These are phyloP conservation scores for Ochropleura plecta DNA, from an alignment of 2,888 invertebrate genomes.

Conservation along the genomic window DNA sequence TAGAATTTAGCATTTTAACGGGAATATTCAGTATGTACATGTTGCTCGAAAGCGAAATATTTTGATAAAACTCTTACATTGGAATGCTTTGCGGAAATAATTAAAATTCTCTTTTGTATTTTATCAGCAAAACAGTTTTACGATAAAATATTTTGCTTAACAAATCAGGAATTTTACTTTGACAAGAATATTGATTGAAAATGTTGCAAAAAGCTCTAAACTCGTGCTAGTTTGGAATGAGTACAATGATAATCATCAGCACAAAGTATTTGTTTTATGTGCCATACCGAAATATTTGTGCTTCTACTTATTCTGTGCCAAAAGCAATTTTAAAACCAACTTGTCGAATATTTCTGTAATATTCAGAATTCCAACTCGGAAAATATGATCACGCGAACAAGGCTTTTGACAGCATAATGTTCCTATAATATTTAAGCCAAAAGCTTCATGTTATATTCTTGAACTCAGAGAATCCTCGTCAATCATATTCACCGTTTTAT, in stretches of 20 bases:
- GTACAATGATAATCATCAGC: background rate
- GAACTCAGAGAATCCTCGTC: constrained; percentile 37
- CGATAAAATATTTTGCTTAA: constrained; percentile 8
- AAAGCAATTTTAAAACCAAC: background rate
- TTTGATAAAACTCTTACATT: constrained; percentile 25
- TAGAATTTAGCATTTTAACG: constrained; percentile 10
- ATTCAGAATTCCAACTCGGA: background rate
- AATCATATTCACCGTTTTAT: constrained; percentile 39
- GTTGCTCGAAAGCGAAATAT: constrained; percentile 13
- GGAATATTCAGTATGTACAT: constrained; percentile 6
- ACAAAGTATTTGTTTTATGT: background rate
- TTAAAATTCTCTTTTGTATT: constrained; percentile 15
- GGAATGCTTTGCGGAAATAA: constrained; percentile 21
- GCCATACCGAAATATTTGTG: background rate
- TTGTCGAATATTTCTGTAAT: constrained; percentile 4
- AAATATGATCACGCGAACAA: constrained; percentile 12
- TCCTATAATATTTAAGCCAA: constrained; percentile 11
- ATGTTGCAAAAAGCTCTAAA: constrained; percentile 1
- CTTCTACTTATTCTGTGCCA: too few species aligned
- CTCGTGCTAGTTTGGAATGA: background rate
- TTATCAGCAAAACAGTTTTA: constrained; percentile 7
- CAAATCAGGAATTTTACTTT: background rate
- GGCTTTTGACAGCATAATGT: constrained; percentile 11
- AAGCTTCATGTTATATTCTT: constrained; percentile 25
- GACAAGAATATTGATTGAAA: background rate